Base-by-base conservation (phyloP, 2,113 vertebrate species). In the Leuciscus idus region DNA sequence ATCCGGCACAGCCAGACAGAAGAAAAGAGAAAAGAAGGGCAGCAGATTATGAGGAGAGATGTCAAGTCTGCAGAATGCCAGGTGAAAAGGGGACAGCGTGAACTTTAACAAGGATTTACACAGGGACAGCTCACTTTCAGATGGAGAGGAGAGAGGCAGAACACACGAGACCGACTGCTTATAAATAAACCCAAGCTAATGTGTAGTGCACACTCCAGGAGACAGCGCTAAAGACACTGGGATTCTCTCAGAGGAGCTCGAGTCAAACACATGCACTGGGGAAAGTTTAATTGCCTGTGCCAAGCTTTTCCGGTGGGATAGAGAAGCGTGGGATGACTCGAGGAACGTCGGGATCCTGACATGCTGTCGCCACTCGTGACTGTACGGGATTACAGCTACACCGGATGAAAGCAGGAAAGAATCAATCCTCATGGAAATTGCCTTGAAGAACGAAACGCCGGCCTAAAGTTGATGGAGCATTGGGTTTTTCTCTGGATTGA, bases 221-320 rank as follows among this genome's bases (percentile, higher is more conserved):
- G 59, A 26, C 4, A 3, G n/a, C 0, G 33, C 33, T 81, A 75
- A 72, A 59, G 68, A 75, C 57, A 46, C 10, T 11, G 59, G 21
- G 43, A 48, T 43, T 79, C 86, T 87, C 84, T 81, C 55, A 52
- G 73, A 81, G 26, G 39, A 55, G n/a, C 46, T 33, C 19, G 28
- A 57, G 39, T 83, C 46, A 55, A 55, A 52, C 73, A 36, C 36
- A 75, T 82, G 75, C 74, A 36, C 72, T 55, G 78, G 66, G 72
- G 59, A 77, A 76, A 79, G 87, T 70, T 74, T 88, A 86, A 88
- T 86, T 79, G 85, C 55, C 74, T 66, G 85, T 86, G 66, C 68
- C 84, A 72, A 52, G 84, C 48, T 68, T 73, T 79, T 88, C 76
- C 76, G 19, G 82, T 48, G 43, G 62, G 50, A 77, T 17, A 81